Conservation (phyloP, 2,888 invertebrate genomes). For the Pammene aurita region DNA sequence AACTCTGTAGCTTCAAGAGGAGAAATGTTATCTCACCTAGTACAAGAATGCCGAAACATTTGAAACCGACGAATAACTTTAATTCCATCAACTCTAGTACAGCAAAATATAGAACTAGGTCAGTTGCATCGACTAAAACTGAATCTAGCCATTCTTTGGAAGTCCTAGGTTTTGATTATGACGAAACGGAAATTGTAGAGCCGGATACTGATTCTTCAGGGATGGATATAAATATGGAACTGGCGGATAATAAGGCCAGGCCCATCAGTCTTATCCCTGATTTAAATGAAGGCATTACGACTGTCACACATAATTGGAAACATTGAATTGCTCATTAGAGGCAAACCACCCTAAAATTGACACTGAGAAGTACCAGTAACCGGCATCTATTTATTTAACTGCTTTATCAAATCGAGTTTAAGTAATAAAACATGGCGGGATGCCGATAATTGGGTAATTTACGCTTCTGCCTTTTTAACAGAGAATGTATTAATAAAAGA, state of each 20-base stretch:
- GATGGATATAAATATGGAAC: neutral
- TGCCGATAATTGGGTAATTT: no score
- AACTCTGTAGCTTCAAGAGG: slow-evolving; percentile 3
- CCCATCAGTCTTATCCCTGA: neutral
- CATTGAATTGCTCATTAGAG: neutral
- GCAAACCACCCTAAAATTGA: no score
- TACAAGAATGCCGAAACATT: slow-evolving; percentile 1
- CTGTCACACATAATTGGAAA: slow-evolving; percentile 5
- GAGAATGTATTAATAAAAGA: no score
- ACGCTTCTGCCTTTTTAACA: no score
- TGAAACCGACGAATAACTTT: neutral
- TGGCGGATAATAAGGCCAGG: neutral
- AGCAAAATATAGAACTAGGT: neutral
- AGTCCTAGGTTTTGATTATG: slow-evolving; percentile 7
- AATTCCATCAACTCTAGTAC: neutral
- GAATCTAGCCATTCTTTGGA: neutral
- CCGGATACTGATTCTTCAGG: neutral
- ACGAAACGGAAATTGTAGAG: neutral
- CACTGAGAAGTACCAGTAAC: no score
- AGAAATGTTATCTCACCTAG: slow-evolving; percentile 14
- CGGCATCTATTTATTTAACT: no score
- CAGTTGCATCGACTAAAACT: neutral
- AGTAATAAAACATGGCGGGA: no score
- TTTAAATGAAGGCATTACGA: slow-evolving; percentile 5
- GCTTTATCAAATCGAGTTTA: no score